These are phyloP conservation scores for Periparus ater DNA, from an alignment of 2,797 vertebrate species.

Conservation along the genomic window DNA sequence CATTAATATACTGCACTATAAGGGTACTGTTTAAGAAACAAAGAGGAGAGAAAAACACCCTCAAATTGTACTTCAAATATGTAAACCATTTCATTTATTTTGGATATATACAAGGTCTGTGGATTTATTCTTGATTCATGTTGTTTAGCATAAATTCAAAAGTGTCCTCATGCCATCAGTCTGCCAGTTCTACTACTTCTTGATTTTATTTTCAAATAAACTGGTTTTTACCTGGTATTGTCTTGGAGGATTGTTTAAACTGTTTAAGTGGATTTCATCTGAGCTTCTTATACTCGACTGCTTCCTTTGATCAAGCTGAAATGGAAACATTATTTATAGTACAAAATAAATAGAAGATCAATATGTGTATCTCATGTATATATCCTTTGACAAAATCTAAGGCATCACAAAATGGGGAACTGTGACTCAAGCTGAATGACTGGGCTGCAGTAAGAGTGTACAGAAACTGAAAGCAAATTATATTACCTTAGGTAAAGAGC, in stretches of 20 bases:
- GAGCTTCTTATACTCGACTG: slow-evolving; percentile 79
- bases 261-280: slow-evolving; percentile 80
- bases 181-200: not conserved
- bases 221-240: slow-evolving; percentile 88
- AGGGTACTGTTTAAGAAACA: not conserved
- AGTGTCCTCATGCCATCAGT: not conserved
- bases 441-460: not conserved
- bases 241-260: slow-evolving; percentile 77
- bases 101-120: not conserved
- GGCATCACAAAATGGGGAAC: not conserved
- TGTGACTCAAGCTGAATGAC: not conserved
- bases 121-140: not conserved
- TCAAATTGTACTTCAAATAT: not conserved
- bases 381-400: not conserved
- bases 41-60: not conserved
- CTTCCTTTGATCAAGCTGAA: slow-evolving; percentile 85
- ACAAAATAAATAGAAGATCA: not conserved
- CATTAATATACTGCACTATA: not conserved
- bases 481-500: not conserved
- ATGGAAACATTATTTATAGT: slow-evolving; percentile 28
- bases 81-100: not conserved
- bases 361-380: not conserved
- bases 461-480: not conserved
- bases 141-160: not conserved
- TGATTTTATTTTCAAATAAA: not conserved